Conservation (phyloP, 2,797 vertebrate species). For the Sarcoramphus papa region DNA sequence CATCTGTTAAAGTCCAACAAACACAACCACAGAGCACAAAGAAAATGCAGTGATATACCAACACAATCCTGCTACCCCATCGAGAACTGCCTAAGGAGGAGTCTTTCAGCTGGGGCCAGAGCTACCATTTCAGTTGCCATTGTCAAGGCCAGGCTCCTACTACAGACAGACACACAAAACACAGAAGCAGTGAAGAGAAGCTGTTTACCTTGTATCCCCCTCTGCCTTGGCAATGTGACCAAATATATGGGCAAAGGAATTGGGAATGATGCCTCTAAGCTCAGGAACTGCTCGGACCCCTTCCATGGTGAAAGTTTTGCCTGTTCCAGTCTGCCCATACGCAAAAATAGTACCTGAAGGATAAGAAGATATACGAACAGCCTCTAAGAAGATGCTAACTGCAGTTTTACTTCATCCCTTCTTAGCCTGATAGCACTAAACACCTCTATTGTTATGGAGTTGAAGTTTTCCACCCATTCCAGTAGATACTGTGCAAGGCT, state of each 20-base stretch:
- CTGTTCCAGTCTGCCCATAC: constrained; percentile 97
- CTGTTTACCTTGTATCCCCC: constrained; percentile 89
- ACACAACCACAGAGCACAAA: neutral
- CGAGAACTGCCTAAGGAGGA: neutral
- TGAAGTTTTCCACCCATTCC: neutral
- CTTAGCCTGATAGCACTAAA: neutral
- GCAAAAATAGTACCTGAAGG: constrained; percentile 95
- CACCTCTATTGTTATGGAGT: neutral
- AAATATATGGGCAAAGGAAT: constrained; percentile 98
- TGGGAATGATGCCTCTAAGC: constrained; percentile 97
- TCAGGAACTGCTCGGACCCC: constrained; percentile 95
- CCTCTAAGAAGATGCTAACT: neutral
- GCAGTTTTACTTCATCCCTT: neutral
- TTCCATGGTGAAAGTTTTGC: constrained; percentile 99
- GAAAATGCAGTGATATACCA: neutral
- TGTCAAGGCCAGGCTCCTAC: neutral
- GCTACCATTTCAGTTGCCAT: neutral
- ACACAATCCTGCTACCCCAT: neutral
- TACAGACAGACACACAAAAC: neutral
- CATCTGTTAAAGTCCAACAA: neutral
- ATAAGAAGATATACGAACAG: neutral
- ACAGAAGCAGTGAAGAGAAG: neutral
- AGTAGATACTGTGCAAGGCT: neutral
- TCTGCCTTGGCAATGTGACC: constrained; percentile 99
- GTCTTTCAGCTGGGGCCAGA: neutral